Conservation (phyloP, 2,113 vertebrate genomes). For the Callopanchax toddi region DNA sequence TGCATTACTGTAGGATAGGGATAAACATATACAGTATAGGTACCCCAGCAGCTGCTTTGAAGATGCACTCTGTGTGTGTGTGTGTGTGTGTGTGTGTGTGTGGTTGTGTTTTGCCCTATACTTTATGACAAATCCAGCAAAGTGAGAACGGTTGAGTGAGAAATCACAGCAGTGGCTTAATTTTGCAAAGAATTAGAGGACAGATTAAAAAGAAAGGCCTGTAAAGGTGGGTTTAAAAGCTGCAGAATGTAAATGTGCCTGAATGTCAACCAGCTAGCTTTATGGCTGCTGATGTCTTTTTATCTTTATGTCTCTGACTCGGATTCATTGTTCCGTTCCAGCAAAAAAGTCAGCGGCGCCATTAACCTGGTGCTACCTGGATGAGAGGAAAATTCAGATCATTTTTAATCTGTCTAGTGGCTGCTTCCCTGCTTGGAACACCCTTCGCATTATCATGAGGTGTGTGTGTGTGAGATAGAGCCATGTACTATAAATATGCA, state of each 20-base stretch:
- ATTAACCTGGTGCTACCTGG: background rate
- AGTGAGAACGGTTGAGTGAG: slow-evolving; percentile 50
- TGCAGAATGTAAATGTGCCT: slow-evolving; percentile 44
- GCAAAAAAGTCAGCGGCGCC: slow-evolving; percentile 19
- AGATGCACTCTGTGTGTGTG: slow-evolving; percentile 8
- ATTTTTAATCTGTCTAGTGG: slow-evolving; percentile 13
- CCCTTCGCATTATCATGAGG: background rate
- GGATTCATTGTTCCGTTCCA: slow-evolving; percentile 1
- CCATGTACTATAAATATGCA: background rate
- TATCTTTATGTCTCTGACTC: slow-evolving; percentile 23
- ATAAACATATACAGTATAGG: slow-evolving; percentile 24
- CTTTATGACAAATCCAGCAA: slow-evolving; percentile 42
- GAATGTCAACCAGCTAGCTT: slow-evolving; percentile 47
- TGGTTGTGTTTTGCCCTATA: slow-evolving; percentile 7
- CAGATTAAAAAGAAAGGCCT: background rate
- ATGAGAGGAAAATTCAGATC: slow-evolving; percentile 12
- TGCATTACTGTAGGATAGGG: slow-evolving; percentile 35
- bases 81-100: slow-evolving; percentile 8
- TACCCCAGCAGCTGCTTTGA: slow-evolving; percentile 24
- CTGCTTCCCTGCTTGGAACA: background rate
- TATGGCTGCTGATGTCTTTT: slow-evolving; percentile 23
- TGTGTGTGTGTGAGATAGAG: background rate
- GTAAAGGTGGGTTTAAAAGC: slow-evolving; percentile 29
- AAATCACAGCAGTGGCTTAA: slow-evolving; percentile 28
- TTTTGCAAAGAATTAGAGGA: slow-evolving; percentile 25